phyloP scores from a whole-genome alignment of 35 echinoderm and acorn worm species.

The Lytechinus variegatus region DNA sequence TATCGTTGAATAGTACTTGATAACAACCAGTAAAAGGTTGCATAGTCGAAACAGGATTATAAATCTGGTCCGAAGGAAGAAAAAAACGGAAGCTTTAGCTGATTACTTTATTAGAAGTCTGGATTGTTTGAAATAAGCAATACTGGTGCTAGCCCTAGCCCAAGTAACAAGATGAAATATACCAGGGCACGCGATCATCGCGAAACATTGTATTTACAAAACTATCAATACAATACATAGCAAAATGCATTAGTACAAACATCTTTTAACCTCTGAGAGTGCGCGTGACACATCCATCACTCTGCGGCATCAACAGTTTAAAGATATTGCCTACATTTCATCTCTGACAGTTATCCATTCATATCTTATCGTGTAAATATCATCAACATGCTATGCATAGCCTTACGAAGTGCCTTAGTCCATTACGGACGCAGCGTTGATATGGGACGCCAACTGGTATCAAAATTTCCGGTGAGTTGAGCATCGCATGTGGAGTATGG shows the following conservation, averaged over 20 bases:
- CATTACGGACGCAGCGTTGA: not conserved
- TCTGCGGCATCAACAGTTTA: not conserved
- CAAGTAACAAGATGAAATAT: too few relatives aligned
- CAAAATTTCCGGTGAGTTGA: slow-evolving; percentile 15
- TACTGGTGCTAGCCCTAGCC: too few relatives aligned
- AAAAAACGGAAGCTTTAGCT: too few relatives aligned
- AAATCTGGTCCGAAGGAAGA: too few relatives aligned
- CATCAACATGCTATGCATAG: slow-evolving; percentile 26
- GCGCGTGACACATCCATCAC: not conserved
- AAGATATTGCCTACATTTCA: not conserved
- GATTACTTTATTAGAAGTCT: too few relatives aligned
- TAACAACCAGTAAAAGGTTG: too few relatives aligned
- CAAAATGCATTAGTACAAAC: not conserved
- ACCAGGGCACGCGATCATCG: not conserved
- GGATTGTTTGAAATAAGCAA: too few relatives aligned
- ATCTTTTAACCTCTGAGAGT: not conserved
- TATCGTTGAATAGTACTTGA: too few relatives aligned
- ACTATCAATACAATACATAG: not conserved
- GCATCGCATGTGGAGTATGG: not conserved
- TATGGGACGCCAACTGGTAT: slow-evolving; percentile 27
- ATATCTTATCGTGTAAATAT: not conserved
- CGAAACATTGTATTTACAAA: not conserved
- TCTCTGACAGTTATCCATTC: slow-evolving; percentile 24
- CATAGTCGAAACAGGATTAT: too few relatives aligned
- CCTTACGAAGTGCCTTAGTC: not conserved